Evolutionary conservation across 2,113 vertebrate species (phyloP).

Genomic region (Struthidea cinerea): DNA sequence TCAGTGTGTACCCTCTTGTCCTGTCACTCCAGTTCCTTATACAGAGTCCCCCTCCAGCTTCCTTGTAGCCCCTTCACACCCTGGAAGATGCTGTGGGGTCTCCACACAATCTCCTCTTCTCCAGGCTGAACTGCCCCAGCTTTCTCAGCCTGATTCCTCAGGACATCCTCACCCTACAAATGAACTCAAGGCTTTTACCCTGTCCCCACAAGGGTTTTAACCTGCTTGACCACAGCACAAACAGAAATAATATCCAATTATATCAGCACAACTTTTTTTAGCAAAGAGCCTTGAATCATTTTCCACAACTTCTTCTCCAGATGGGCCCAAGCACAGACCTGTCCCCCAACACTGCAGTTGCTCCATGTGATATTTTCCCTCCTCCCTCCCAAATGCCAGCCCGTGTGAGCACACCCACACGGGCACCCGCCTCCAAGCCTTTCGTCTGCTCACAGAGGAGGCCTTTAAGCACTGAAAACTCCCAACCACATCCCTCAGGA

Average conservation of each 20-base stretch:
- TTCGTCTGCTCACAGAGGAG: neutral
- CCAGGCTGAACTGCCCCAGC: neutral
- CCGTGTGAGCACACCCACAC: constrained; percentile 3
- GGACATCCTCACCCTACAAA: neutral
- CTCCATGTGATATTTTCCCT: constrained; percentile 26
- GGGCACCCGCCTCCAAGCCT: neutral
- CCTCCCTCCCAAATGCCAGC: constrained; percentile 45
- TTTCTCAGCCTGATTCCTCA: neutral
- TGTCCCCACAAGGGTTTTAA: neutral
- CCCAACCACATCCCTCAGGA: neutral
- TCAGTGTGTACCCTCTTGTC: neutral
- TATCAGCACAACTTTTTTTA: neutral
- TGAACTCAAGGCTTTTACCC: neutral
- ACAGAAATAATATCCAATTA: neutral
- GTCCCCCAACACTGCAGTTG: constrained; percentile 8
- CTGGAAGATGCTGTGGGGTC: neutral
- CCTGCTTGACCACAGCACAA: neutral
- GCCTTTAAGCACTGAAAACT: neutral
- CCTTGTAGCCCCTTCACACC: neutral
- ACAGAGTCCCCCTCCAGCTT: neutral
- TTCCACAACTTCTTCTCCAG: neutral
- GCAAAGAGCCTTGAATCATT: neutral
- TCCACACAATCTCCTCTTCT: neutral
- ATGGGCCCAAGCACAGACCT: neutral
- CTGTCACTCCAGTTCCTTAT: neutral